A percentile compares a stretch with the other conserved stretches of the same genome.
Evolutionary conservation across 2,888 invertebrate genomes (phyloP).

Genomic region (Chloroclystis v-ata): DNA sequence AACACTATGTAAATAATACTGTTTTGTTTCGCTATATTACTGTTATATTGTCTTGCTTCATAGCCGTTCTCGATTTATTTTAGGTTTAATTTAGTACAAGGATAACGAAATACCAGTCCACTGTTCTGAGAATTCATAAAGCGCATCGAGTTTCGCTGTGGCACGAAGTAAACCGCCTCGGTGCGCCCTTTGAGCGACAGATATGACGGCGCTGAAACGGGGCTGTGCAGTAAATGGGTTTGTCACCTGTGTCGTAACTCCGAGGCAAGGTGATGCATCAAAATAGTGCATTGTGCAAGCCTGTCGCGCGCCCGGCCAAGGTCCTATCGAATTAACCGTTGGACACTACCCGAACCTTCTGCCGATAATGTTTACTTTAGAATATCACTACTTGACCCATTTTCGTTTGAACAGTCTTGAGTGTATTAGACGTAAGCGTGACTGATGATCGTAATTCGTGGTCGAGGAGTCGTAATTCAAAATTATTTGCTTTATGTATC

Average conservation of each 20-base stretch:
- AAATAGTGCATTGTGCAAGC: slow-evolving; percentile 60
- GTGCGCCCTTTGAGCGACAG: no score
- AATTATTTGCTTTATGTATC: neutral
- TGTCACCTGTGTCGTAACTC: slow-evolving; percentile 31
- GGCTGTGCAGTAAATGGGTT: slow-evolving; percentile 19
- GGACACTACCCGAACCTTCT: slow-evolving; percentile 30
- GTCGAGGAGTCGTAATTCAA: no score
- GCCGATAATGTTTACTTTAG: slow-evolving; percentile 32
- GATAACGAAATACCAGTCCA: no score
- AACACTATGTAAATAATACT: slow-evolving; percentile 11
- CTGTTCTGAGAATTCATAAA: no score
- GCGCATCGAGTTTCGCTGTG: slow-evolving; percentile 2
- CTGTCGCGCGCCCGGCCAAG: slow-evolving; percentile 46
- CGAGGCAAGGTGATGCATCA: slow-evolving; percentile 50
- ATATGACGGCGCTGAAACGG: slow-evolving; percentile 13
- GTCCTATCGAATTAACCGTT: slow-evolving; percentile 41
- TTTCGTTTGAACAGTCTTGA: slow-evolving; percentile 17
- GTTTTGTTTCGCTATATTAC: neutral
- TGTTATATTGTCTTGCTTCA: no score
- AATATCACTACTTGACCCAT: slow-evolving; percentile 28
- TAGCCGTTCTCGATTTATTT: no score
- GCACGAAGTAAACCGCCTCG: no score
- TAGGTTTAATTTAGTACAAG: no score
- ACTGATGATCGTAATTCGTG: slow-evolving; percentile 4
- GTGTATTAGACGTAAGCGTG: slow-evolving; percentile 14